Base-by-base conservation (phyloP, 2,888 invertebrate genomes). In the Syrphus vitripennis region DNA sequence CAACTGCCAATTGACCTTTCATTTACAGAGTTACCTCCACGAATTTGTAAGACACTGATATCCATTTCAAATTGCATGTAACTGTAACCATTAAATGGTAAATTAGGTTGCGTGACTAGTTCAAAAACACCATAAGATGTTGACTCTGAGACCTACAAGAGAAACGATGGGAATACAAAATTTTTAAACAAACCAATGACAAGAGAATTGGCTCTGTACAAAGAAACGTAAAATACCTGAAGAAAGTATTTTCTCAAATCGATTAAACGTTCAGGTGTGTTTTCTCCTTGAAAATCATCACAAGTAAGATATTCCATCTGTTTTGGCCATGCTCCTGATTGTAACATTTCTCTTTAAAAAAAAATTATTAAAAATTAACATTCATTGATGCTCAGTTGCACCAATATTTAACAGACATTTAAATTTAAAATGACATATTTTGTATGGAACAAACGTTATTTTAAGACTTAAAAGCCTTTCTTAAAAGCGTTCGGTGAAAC, bases 241-340 rank as follows among this genome's bases (percentile, higher is more conserved):
- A 94, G 94, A 88, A 96, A 94, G 88, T 95, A 95, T 88, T 94
- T 93, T 91, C 94, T 94, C 67, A 97, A 93, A 92, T 97, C 95
- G 89, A 97, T 93, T 90, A 94, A 94, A 88, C 97, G 94, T 88
- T 94, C 94, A n/a, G 96, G 96, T 37, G 95, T 95, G 92, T 95
- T 96, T 89, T 95, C 95, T 45, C 95, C 96, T 91, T 95, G 95
- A 91, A 95, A 97, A 76, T 96, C 95, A 90, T 97, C 96, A 90
- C 97, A 97, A 48, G 95, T 95, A 87, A 96, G 94, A 91, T 96
- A 96, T 90, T 94, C 93, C 92, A 95, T 95, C 90, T 95, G 94
- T 89, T 94, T 94, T 89, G 95, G 95, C 96, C 96, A 97, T 87
- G 95, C 95, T 83, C 95, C 95, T 93, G 95, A 95, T 91, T 94